These are phyloP conservation scores for Brachyrhaphis roseni DNA, from an alignment of 2,797 vertebrate genomes.

Conservation along the genomic window DNA sequence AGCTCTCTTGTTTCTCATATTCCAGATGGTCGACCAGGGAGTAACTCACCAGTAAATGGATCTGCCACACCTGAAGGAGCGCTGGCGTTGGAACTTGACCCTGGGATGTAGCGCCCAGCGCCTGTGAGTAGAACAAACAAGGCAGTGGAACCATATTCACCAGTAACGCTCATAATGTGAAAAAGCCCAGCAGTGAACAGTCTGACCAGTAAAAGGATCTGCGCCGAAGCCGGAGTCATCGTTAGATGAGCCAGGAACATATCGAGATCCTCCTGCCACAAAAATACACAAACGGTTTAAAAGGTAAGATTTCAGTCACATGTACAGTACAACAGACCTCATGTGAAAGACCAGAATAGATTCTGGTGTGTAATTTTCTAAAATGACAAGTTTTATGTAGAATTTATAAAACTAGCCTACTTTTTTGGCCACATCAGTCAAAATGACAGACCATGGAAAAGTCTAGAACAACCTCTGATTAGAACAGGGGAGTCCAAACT, in stretches of 20 bases:
- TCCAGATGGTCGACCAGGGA: not conserved
- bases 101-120: conserved; percentile 84
- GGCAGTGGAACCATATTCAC: not conserved
- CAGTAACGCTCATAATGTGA: not conserved
- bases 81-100: conserved; percentile 42
- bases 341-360: not conserved
- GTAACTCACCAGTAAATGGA: conserved; percentile 79
- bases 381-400: not conserved
- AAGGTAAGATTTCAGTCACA: not conserved
- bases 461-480: too few relatives aligned
- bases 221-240: conserved; percentile 63
- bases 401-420: not conserved
- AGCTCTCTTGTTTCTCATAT: not conserved
- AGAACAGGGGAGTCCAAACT: too few relatives aligned
- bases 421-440: too few relatives aligned
- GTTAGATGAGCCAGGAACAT: conserved; percentile 86
- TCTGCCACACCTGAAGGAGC: conserved; percentile 68
- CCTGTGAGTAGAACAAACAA: conserved; percentile 71
- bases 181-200: not conserved
- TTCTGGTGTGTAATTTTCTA: not conserved
- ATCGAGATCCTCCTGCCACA: conserved; percentile 87
- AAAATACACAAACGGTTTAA: not conserved
- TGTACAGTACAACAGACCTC: not conserved
- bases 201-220: conserved; percentile 92
- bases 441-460: too few relatives aligned